These are phyloP conservation scores for Oncopeltus fasciatus DNA, from an alignment of 1,140 invertebrate species.

Conservation along the genomic window DNA sequence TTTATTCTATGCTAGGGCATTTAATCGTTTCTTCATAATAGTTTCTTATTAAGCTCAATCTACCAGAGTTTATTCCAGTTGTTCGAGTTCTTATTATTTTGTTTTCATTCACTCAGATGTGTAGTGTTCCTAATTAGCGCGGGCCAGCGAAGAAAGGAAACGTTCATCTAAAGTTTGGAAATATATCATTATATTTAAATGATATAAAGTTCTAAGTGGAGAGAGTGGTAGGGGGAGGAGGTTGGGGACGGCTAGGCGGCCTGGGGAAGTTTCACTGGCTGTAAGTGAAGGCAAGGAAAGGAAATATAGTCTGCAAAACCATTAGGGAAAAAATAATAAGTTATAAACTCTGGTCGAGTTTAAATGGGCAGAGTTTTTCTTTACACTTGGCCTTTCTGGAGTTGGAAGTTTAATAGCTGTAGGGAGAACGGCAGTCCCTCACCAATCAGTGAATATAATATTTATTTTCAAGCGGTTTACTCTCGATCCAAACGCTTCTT, in stretches of 20 bases:
- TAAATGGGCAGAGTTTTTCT: constrained; percentile 9
- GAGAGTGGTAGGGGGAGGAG: too few species aligned
- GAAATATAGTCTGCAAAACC: constrained; percentile 6
- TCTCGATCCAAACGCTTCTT: not conserved
- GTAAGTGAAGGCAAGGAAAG: not conserved
- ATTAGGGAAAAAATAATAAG: constrained; percentile 10
- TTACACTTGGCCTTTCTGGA: constrained; percentile 1
- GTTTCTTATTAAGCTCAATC: too few species aligned
- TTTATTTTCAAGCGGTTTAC: not conserved
- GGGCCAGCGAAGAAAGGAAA: too few species aligned
- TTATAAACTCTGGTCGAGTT: constrained; percentile 1
- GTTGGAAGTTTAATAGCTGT: not conserved
- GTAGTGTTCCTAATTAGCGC: too few species aligned
- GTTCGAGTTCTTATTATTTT: too few species aligned
- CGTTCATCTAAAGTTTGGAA: too few species aligned
- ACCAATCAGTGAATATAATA: constrained; percentile 1
- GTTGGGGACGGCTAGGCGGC: not conserved
- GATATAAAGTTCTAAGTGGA: too few species aligned
- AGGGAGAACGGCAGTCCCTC: not conserved
- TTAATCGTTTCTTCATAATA: too few species aligned
- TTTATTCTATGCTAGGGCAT: too few species aligned
- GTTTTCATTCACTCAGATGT: too few species aligned
- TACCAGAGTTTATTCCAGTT: too few species aligned
- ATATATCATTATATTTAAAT: too few species aligned
- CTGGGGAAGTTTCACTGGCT: not conserved